Base-by-base conservation (phyloP, 2,113 vertebrate genomes). In the Brachionichthys hirsutus region DNA sequence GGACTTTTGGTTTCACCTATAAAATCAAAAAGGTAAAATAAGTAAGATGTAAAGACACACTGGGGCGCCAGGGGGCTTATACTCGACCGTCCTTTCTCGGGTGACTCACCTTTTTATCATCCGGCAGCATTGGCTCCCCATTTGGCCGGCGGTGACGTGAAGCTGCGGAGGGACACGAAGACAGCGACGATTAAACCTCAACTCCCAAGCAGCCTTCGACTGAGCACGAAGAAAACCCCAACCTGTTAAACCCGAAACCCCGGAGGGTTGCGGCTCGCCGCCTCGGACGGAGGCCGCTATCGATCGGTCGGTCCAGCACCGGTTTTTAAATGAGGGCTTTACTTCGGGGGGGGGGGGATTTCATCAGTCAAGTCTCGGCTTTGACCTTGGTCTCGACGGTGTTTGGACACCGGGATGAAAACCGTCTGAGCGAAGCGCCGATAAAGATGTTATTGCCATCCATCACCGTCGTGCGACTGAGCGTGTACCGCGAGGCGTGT, bases 51-150 rank as follows among this genome's bases (percentile, higher is more conserved):
- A n/a, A n/a, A n/a, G n/a, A n/a, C n/a, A n/a, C n/a, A n/a, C n/a
- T n/a, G n/a, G n/a, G n/a, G n/a, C n/a, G n/a, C n/a, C n/a, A n/a
- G n/a, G n/a, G n/a, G n/a, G n/a, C n/a, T n/a, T n/a, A n/a, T n/a
- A n/a, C n/a, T n/a, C n/a, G n/a, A n/a, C n/a, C n/a, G n/a, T n/a
- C n/a, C n/a, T n/a, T n/a, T n/a, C n/a, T n/a, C n/a, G n/a, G n/a
- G n/a, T n/a, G 24, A 30, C 78, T 93, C 92, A 99, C 97, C 96
- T 97, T 89, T 94, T 93, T 87, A 98, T 90, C 93, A 98, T 96
- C 91, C 94, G 91, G 92, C 97, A 99, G 92, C 97, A 99, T 45
- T 80, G 94, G 94, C 97, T 97, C 93, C 96, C 97, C 97, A 99
- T 99, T 93, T 97, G 95, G 93, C 79, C 87, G 79, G 83, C 72